phyloP scores from a whole-genome alignment of 2,888 invertebrate species.

The Ommatoiulus sabulosus region DNA sequence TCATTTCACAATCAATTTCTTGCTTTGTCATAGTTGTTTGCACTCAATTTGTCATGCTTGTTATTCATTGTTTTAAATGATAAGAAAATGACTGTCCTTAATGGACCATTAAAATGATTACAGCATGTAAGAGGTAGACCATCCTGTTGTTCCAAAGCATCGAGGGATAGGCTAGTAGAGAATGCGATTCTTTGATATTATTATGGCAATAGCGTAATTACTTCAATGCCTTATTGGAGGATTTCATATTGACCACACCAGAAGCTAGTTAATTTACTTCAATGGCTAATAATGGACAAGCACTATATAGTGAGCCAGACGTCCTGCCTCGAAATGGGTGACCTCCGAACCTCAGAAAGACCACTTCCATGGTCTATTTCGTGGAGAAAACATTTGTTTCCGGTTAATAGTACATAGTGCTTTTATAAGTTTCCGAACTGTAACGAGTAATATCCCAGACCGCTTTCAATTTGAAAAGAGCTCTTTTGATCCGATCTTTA shows the following conservation, averaged over 20 bases:
- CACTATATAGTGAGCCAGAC: background rate
- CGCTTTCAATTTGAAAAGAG: background rate
- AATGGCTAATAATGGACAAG: background rate
- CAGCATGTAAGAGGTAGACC: background rate
- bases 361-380: background rate
- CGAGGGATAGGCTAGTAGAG: background rate
- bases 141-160: background rate
- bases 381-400: background rate
- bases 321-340: background rate
- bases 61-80: background rate
- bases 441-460: background rate
- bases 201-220: background rate
- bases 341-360: background rate
- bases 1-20: background rate
- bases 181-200: background rate
- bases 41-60: background rate
- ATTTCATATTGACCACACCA: background rate
- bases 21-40: background rate
- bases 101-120: background rate
- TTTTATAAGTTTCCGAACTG: constrained; percentile 6
- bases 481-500: constrained; percentile 45
- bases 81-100: background rate
- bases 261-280: background rate
- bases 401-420: background rate
- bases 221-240: background rate